These are phyloP conservation scores for Phoenoteleia sp. DNA, from an alignment of 2,888 invertebrate genomes.

Conservation along the genomic window DNA sequence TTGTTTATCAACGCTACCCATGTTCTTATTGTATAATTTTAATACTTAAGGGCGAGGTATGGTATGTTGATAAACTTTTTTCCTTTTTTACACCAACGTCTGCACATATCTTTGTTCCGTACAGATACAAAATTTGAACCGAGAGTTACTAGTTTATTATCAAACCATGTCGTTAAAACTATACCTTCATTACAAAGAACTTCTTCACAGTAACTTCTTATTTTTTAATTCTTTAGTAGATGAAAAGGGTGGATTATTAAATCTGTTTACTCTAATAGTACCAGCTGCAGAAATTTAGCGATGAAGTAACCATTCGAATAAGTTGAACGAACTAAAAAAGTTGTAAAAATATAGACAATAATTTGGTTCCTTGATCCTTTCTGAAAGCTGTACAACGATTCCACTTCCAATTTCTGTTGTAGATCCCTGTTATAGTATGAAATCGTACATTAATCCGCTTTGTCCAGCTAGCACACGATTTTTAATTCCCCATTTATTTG, in stretches of 20 bases:
- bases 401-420: constrained; percentile 72
- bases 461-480: background rate
- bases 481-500: constrained; percentile 22
- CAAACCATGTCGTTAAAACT: constrained; percentile 37
- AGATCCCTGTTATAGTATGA: constrained; percentile 78
- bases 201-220: constrained; percentile 47
- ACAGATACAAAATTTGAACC: constrained; percentile 37
- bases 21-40: constrained; percentile 35
- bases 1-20: constrained; percentile 44
- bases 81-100: constrained; percentile 38
- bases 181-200: constrained; percentile 21
- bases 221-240: constrained; percentile 32
- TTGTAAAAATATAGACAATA: constrained; percentile 65
- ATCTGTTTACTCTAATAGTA: constrained; percentile 67
- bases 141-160: constrained; percentile 29
- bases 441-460: constrained; percentile 71
- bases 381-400: constrained; percentile 65
- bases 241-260: constrained; percentile 47
- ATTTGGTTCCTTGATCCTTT: constrained; percentile 45
- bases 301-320: constrained; percentile 67
- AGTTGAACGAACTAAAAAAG: constrained; percentile 65
- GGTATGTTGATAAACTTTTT: constrained; percentile 13
- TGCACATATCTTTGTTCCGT: constrained; percentile 30
- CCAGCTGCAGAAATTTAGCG: constrained; percentile 60
- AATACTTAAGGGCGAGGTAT: constrained; percentile 46